Evolutionary conservation across 2,113 vertebrate species (phyloP).

Genomic region (Azemiops feae): DNA sequence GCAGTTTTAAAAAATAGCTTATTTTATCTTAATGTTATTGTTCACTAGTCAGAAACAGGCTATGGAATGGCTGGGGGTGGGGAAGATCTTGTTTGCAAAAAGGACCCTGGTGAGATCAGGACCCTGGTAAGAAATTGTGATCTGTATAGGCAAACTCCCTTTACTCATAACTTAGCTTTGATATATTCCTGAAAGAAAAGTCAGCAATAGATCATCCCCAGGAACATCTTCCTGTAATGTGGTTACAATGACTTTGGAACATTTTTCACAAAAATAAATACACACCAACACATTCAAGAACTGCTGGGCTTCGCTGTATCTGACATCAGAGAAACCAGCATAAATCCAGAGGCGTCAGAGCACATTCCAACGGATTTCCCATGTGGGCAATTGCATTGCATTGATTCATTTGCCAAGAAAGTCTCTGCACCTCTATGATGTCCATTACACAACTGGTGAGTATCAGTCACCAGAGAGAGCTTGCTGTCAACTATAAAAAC

Average conservation of each 20-base stretch:
- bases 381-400: slow-evolving; percentile 7
- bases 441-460: slow-evolving; percentile 3
- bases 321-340: not conserved
- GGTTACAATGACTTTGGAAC: not conserved
- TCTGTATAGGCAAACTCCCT: not conserved
- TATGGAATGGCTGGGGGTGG: not conserved
- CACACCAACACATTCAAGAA: not conserved
- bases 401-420: slow-evolving; percentile 17
- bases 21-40: not conserved
- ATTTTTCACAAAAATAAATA: not conserved
- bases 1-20: not conserved
- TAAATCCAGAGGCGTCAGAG: not conserved
- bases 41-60: not conserved
- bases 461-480: slow-evolving; percentile 1
- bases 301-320: not conserved
- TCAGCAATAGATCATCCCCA: not conserved
- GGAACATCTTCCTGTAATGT: not conserved
- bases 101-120: not conserved
- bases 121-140: not conserved
- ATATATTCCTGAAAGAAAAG: not conserved
- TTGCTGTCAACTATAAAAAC: slow-evolving; percentile 13
- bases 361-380: not conserved
- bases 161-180: not conserved
- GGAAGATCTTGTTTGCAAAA: not conserved
- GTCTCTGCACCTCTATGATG: not conserved